Evolutionary conservation across 2,113 vertebrate species (phyloP), one percentile per base, ranked within the genome.

Genomic region (Gracilinanus agilis): DNA sequence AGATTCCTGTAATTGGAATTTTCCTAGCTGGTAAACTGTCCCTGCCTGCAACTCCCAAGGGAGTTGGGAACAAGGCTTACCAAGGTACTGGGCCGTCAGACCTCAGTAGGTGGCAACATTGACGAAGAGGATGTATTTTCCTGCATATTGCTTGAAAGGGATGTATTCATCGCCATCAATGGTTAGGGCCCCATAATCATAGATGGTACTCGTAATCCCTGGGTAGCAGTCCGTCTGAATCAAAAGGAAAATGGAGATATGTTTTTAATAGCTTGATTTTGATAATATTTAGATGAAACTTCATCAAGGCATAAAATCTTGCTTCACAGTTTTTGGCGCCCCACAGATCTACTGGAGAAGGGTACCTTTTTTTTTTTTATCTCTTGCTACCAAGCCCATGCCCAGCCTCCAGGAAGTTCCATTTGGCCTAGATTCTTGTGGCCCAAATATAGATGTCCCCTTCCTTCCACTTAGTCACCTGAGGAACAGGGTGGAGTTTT

Each of bases 91-190:
- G 95, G 90, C 95, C 16, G 99, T 99, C 90, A 98, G 98, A 90
- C 99, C 98, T 99, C 99, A 99, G 99, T 99, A 99, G 0, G 99
- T 99, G 92, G 99, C 99, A 95, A 99, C 99, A 0, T 99, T 99
- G 98, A 99, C 98, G 1, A 99, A 98, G 97, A 99, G 99, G 95
- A 99, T 93, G 1, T 97, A 98, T 98, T 98, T 99, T 96, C 99
- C 99, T 0, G 11, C 88, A 0, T 98, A 99, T 67, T 98, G 97
- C 88, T 98, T 98, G 93, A 99, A 99, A 91, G 99, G 98, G 56
- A 99, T 96, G 0, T 98, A 98, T 90, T 97, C 98, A 0, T 98
- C 98, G 21, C 98, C 99, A 0, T 99, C 97, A 21, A 99, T 95
- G 94, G 98, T 98, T 93, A 98, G 98, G 6, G 99, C 99, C 0